Percentiles rank a stretch among this genome's conserved stretches.
Evolutionary conservation across 2,888 invertebrate genomes (phyloP).

Genomic region (Mesoligia furuncula): DNA sequence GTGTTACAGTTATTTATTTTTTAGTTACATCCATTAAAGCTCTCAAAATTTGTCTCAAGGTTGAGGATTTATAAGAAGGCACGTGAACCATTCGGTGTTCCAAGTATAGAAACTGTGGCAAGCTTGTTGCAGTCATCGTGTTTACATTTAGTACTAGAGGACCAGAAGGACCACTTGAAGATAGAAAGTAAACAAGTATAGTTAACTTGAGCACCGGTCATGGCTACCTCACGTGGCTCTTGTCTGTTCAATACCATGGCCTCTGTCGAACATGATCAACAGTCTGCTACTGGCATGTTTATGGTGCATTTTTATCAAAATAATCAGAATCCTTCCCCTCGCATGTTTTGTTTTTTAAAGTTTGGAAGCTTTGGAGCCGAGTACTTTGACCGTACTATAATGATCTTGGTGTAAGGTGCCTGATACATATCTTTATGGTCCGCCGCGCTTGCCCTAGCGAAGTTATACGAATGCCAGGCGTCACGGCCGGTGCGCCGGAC

Average conservation of each 20-base stretch:
- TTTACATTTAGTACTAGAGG: background rate
- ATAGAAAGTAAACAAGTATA: constrained; percentile 18
- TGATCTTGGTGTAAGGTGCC: constrained; percentile 52
- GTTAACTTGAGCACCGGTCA: constrained; percentile 17
- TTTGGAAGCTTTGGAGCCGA: background rate
- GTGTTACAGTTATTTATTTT: constrained; percentile 39
- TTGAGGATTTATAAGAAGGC: constrained; percentile 32
- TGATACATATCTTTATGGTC: constrained; percentile 61
- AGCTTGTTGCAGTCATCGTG: background rate
- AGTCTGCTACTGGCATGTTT: constrained; percentile 1
- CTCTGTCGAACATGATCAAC: background rate
- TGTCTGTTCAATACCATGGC: constrained; percentile 6
- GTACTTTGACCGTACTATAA: constrained; percentile 41
- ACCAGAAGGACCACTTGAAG: constrained; percentile 20
- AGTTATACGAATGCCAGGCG: constrained; percentile 46
- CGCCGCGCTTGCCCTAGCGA: constrained; percentile 48
- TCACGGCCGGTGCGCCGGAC: constrained; percentile 58
- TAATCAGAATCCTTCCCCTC: constrained; percentile 12
- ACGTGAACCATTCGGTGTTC: constrained; percentile 10
- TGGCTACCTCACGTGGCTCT: constrained; percentile 10
- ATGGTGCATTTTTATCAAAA: background rate
- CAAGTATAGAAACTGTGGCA: background rate
- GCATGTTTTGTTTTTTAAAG: constrained; percentile 1
- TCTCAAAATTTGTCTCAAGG: constrained; percentile 48
- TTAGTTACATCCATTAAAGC: constrained; percentile 44